phyloP scores from a whole-genome alignment of 2,113 vertebrate species.

The Elephas maximus region DNA sequence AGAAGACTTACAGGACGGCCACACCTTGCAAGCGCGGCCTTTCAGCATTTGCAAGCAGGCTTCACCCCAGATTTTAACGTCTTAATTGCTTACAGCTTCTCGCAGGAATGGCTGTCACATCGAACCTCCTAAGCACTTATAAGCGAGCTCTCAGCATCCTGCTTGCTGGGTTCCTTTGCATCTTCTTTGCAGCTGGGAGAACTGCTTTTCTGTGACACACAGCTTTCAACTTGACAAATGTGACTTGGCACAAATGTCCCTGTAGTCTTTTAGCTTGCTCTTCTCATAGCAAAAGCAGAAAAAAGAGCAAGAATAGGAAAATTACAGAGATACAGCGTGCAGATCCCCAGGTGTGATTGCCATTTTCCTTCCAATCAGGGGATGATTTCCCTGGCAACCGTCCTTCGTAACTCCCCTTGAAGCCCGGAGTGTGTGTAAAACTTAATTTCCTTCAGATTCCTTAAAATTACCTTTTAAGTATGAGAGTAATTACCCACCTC shows the following conservation, averaged over 20 bases:
- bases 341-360: conserved; percentile 37
- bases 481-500: conserved; percentile 51
- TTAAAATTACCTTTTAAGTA: conserved; percentile 41
- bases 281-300: conserved; percentile 80
- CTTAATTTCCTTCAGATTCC: conserved; percentile 50
- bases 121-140: conserved; percentile 81
- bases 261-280: conserved; percentile 83
- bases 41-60: background rate
- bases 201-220: conserved; percentile 81
- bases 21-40: background rate
- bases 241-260: conserved; percentile 82
- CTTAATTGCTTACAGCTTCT: background rate
- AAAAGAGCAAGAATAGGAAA: conserved; percentile 80
- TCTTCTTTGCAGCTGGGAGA: conserved; percentile 80
- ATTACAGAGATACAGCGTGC: conserved; percentile 62
- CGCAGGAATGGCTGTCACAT: background rate
- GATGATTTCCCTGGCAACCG: conserved; percentile 58
- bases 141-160: conserved; percentile 82
- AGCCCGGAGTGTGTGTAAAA: background rate
- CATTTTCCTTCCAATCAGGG: conserved; percentile 47
- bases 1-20: background rate
- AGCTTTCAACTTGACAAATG: conserved; percentile 83
- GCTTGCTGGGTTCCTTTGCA: conserved; percentile 79
- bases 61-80: background rate
- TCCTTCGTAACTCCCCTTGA: conserved; percentile 28